Conservation (phyloP, 1,140 invertebrate species). For the Formica exsecta region DNA sequence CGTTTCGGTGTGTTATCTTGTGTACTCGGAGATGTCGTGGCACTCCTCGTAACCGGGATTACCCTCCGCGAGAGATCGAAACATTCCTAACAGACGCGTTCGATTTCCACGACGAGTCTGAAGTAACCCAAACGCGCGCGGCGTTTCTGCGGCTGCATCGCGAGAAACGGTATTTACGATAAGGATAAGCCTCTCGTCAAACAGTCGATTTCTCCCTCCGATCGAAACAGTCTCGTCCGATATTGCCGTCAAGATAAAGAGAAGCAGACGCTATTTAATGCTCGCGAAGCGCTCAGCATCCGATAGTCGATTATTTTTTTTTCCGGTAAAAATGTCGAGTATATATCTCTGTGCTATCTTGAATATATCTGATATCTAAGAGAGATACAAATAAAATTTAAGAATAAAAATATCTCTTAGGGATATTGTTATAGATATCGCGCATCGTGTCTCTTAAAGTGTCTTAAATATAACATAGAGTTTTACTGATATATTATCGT, state of each 20-base stretch:
- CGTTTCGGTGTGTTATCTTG: conserved; percentile 67
- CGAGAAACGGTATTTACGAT: conserved; percentile 75
- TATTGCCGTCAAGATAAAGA: conserved; percentile 79
- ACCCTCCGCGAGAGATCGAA: conserved; percentile 27
- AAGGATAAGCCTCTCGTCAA: conserved; percentile 78
- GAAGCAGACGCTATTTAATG: neutral
- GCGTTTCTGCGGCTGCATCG: conserved; percentile 31
- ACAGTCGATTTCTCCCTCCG: conserved; percentile 67
- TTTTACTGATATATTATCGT: neutral
- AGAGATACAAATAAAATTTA: neutral
- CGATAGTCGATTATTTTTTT: neutral
- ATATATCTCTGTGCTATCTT: neutral
- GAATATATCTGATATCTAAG: neutral
- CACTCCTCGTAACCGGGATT: conserved; percentile 39
- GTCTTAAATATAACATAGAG: neutral
- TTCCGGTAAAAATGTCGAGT: neutral
- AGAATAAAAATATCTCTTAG: neutral
- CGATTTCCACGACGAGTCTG: conserved; percentile 26
- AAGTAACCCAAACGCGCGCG: neutral
- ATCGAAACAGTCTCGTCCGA: conserved; percentile 73
- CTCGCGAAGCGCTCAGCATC: neutral
- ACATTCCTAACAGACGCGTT: conserved; percentile 31
- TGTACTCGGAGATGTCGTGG: conserved; percentile 54
- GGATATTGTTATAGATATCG: neutral
- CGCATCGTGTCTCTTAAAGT: neutral